Evolutionary conservation across 1,140 invertebrate species (phyloP).

Genomic region (Psix sp.): DNA sequence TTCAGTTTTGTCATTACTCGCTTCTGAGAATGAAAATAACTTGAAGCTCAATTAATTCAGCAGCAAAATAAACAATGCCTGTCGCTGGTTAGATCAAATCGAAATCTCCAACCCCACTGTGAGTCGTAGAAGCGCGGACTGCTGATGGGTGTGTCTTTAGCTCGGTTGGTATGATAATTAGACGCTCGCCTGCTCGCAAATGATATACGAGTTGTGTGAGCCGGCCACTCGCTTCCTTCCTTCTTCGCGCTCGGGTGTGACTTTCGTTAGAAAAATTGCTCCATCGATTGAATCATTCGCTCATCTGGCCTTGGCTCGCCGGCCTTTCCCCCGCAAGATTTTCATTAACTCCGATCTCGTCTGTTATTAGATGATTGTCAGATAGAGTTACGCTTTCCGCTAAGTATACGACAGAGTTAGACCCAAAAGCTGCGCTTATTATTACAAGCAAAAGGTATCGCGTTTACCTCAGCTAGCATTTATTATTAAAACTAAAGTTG

Average conservation of each 20-base stretch:
- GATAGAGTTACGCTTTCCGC: conserved; percentile 42
- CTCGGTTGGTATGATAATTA: conserved; percentile 62
- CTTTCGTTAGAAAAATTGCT: conserved; percentile 51
- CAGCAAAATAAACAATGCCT: too few species aligned
- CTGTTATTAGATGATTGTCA: conserved; percentile 48
- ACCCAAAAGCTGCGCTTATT: conserved; percentile 6
- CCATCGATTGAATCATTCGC: conserved; percentile 46
- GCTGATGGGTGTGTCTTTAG: conserved; percentile 58
- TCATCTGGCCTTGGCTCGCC: conserved; percentile 45
- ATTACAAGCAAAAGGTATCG: conserved; percentile 8
- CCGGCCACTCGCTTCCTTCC: conserved; percentile 43
- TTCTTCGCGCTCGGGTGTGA: conserved; percentile 47
- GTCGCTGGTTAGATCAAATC: conserved; percentile 23
- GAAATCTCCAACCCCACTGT: conserved; percentile 51
- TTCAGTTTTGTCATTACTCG: too few species aligned
- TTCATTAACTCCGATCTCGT: conserved; percentile 40
- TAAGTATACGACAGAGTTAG: conserved; percentile 2
- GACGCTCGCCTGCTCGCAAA: conserved; percentile 57
- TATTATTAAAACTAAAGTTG: too few species aligned
- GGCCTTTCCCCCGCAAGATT: conserved; percentile 38
- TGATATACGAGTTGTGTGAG: conserved; percentile 49
- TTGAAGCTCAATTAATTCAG: too few species aligned
- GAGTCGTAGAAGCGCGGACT: conserved; percentile 49
- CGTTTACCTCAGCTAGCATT: too few species aligned
- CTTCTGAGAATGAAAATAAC: too few species aligned